These are phyloP conservation scores for Menidia menidia DNA, from an alignment of 2,797 vertebrate genomes.

Conservation along the genomic window DNA sequence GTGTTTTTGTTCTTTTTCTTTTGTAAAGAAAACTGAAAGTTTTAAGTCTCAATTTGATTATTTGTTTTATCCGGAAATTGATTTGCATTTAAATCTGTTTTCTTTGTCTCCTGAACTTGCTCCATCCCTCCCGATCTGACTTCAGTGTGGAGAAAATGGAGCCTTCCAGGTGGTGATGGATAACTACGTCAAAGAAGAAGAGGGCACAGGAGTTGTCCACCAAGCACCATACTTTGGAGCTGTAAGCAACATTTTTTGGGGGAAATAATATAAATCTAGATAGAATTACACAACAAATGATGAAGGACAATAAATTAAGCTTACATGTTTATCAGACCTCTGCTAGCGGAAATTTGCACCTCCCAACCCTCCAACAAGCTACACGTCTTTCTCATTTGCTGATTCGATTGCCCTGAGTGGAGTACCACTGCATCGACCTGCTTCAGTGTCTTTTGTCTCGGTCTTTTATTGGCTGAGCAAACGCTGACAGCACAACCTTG, in stretches of 20 bases:
- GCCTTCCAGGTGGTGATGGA: slow-evolving; percentile 92
- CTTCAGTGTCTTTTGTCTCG: too few relatives aligned
- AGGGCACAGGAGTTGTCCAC: slow-evolving; percentile 96
- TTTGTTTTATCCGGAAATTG: too few relatives aligned
- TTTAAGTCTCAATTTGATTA: too few relatives aligned
- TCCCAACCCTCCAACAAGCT: too few relatives aligned
- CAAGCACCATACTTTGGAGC: slow-evolving; percentile 99
- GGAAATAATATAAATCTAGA: too few relatives aligned
- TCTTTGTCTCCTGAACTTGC: slow-evolving; percentile 2
- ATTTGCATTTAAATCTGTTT: too few relatives aligned
- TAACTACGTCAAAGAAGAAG: slow-evolving; percentile 94
- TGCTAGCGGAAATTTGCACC: background rate
- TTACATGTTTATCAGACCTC: background rate
- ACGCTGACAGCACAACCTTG: too few relatives aligned
- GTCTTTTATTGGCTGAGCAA: too few relatives aligned
- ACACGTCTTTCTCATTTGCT: too few relatives aligned
- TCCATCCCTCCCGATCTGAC: slow-evolving; percentile 5
- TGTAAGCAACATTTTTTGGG: slow-evolving; percentile 83
- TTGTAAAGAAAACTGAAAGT: background rate
- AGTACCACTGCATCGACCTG: too few relatives aligned
- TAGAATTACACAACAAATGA: too few relatives aligned
- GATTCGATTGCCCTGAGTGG: too few relatives aligned
- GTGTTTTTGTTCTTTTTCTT: slow-evolving; percentile 8
- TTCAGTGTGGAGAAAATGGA: slow-evolving; percentile 87
- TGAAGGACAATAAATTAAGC: background rate